A percentile compares a stretch with the other conserved stretches of the same genome.
These are phyloP conservation scores for Platycnemis pennipes DNA, from an alignment of 2,888 invertebrate genomes.

Conservation along the genomic window DNA sequence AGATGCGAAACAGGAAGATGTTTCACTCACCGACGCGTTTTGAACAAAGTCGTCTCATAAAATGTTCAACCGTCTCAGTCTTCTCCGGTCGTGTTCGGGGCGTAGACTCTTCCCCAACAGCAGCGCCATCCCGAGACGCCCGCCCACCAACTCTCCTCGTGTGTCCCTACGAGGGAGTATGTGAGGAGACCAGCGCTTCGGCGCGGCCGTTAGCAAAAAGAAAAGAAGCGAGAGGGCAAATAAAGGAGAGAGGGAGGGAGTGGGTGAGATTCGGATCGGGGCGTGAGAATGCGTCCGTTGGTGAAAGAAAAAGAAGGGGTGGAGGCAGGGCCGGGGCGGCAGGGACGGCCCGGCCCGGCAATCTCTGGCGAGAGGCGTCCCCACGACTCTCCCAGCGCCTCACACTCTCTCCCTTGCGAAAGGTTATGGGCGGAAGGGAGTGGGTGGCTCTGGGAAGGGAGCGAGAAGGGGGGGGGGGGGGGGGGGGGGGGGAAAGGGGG, in stretches of 20 bases:
- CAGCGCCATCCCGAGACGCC: neutral
- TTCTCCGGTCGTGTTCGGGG: no score
- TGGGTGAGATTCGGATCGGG: conserved; percentile 16
- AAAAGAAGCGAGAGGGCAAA: neutral
- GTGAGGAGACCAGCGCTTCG: conserved; percentile 17
- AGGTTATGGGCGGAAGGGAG: neutral
- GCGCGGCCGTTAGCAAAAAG: neutral
- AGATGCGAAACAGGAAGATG: neutral
- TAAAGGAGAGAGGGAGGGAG: neutral
- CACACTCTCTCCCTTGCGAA: neutral
- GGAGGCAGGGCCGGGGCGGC: neutral
- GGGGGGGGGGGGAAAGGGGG: neutral
- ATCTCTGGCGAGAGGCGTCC: no score
- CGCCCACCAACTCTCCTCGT: neutral
- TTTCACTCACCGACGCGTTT: neutral
- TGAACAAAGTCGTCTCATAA: no score
- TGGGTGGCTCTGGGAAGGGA: neutral
- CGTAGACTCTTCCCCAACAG: neutral
- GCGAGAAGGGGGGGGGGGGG: neutral
- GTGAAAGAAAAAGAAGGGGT: neutral
- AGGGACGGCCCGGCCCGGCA: neutral
- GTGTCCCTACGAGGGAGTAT: neutral
- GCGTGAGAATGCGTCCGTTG: neutral
- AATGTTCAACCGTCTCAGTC: no score
- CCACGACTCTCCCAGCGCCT: neutral